These are phyloP conservation scores for Notolabrus celidotus DNA, from an alignment of 2,797 vertebrate species.

Conservation along the genomic window DNA sequence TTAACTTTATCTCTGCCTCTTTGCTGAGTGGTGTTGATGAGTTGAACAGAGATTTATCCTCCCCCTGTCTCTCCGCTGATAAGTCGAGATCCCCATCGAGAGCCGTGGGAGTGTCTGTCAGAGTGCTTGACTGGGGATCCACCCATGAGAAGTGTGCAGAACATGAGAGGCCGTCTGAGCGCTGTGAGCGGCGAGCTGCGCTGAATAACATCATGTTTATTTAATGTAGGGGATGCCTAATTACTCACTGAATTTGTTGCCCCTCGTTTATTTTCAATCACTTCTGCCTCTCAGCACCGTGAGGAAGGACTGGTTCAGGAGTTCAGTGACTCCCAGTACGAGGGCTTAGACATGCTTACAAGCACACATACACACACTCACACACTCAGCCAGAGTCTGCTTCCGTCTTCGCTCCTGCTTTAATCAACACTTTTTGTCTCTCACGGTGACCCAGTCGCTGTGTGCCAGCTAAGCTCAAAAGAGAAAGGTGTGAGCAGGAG, in stretches of 20 bases:
- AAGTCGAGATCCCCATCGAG: constrained; percentile 58
- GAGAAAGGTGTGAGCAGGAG: constrained; percentile 29
- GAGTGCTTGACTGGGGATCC: constrained; percentile 62
- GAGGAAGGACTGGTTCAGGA: constrained; percentile 77
- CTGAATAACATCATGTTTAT: constrained; percentile 80
- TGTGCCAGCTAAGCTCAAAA: constrained; percentile 13
- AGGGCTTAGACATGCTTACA: not conserved
- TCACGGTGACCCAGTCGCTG: constrained; percentile 31
- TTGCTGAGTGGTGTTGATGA: constrained; percentile 56
- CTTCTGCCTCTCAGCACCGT: constrained; percentile 3
- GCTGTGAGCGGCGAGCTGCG: constrained; percentile 18
- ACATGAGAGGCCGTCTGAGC: constrained; percentile 56
- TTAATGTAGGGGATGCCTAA: constrained; percentile 78
- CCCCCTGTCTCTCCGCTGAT: constrained; percentile 46
- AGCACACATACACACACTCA: constrained; percentile 3
- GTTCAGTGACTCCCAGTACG: constrained; percentile 71
- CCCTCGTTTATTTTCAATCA: constrained; percentile 61
- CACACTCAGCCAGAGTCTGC: not conserved
- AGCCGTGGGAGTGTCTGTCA: constrained; percentile 69
- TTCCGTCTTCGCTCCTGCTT: constrained; percentile 15
- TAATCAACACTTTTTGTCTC: constrained; percentile 43
- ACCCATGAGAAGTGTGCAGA: constrained; percentile 49
- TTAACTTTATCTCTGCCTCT: constrained; percentile 65
- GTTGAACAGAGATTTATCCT: constrained; percentile 56
- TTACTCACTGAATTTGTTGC: constrained; percentile 75